These are phyloP conservation scores for Branchinecta lindahli DNA, from an alignment of 1,140 invertebrate genomes.

Conservation along the genomic window DNA sequence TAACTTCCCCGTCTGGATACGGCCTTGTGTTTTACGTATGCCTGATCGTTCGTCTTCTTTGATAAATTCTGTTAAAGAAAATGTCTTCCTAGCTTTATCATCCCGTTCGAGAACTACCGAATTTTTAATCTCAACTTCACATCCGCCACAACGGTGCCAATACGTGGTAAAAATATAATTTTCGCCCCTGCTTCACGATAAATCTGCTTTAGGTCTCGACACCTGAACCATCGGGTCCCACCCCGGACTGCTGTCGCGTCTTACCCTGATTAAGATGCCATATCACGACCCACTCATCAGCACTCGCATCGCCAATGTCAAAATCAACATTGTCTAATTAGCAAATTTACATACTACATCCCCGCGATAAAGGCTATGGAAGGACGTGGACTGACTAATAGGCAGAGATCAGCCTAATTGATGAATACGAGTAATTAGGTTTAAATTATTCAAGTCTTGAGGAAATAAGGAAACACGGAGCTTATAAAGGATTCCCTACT, in stretches of 20 bases:
- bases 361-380: not conserved
- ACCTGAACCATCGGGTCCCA: not conserved
- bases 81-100: no score
- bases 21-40: no score
- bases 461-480: not conserved
- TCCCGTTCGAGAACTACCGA: no score
- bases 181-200: no score
- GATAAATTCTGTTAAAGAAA: no score
- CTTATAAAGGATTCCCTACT: no score
- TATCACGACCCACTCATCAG: not conserved
- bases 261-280: conserved; percentile 8
- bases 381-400: not conserved
- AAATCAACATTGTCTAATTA: conserved; percentile 1
- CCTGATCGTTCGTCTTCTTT: no score
- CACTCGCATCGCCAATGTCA: not conserved
- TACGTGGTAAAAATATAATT: no score
- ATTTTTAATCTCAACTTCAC: no score
- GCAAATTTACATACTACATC: not conserved
- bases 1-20: no score
- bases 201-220: no score
- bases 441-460: not conserved
- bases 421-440: not conserved
- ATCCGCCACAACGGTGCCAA: no score
- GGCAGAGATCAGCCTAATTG: not conserved
- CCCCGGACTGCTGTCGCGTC: not conserved